These are phyloP conservation scores for Trachelus iudaicus DNA, from an alignment of 2,888 invertebrate genomes.

Conservation along the genomic window DNA sequence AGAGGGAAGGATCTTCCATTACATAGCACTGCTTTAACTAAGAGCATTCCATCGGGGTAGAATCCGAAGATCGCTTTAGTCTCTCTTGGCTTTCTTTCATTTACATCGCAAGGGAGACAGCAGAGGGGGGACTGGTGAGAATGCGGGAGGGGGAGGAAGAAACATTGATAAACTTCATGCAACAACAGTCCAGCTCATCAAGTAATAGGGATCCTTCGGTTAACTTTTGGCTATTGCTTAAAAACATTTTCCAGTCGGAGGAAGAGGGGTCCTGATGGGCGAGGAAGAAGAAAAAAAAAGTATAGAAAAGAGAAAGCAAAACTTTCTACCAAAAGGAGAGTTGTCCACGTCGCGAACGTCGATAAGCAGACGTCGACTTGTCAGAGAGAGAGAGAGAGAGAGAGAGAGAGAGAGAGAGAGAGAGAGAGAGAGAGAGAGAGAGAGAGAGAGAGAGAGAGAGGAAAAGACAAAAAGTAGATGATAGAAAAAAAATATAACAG, in stretches of 20 bases:
- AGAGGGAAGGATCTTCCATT: neutral
- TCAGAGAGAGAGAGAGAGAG: no score
- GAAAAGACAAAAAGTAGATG: neutral
- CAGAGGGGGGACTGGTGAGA: neutral
- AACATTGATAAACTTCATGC: neutral
- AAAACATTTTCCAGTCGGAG: neutral
- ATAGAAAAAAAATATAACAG: neutral
- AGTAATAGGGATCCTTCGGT: neutral
- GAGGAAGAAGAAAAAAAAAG: neutral
- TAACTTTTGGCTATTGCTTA: neutral
- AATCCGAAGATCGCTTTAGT: neutral
- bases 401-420: no score
- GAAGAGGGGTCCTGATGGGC: neutral
- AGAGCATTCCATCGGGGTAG: neutral
- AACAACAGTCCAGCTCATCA: neutral
- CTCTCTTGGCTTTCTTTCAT: neutral
- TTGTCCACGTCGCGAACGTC: no score
- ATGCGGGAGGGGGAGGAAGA: neutral
- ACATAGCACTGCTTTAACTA: neutral
- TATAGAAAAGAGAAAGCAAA: neutral
- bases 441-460: no score
- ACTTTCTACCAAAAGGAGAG: neutral
- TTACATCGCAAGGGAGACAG: neutral
- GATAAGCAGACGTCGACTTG: no score
- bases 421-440: no score